A percentile compares a stretch with the other conserved stretches of the same genome.
phyloP scores from a whole-genome alignment of 2,888 invertebrate genomes.

The Neria commutata region DNA sequence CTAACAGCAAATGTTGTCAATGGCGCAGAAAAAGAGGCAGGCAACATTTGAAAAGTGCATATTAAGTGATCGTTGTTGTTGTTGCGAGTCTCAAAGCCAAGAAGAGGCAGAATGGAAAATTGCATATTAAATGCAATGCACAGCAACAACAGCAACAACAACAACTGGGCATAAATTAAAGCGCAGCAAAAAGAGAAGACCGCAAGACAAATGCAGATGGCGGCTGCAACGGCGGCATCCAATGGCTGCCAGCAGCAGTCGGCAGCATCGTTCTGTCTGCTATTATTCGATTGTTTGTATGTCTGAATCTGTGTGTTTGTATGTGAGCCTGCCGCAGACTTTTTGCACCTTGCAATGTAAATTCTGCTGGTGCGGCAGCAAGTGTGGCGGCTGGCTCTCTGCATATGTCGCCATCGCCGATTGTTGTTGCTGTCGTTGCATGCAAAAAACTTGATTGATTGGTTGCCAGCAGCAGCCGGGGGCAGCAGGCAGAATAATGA shows the following conservation, averaged over 20 bases:
- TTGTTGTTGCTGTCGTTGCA: constrained; percentile 30
- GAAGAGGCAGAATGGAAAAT: constrained; percentile 20
- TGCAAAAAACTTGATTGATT: constrained; percentile 59
- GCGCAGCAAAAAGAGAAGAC: constrained; percentile 1
- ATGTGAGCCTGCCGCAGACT: constrained; percentile 5
- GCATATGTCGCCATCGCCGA: constrained; percentile 9
- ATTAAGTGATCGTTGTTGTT: constrained; percentile 31
- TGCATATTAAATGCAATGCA: constrained; percentile 18
- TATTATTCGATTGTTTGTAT: background rate
- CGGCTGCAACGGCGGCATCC: background rate
- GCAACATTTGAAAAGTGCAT: too few species aligned
- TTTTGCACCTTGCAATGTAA: constrained; percentile 52
- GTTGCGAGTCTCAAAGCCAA: constrained; percentile 14
- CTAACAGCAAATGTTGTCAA: too few species aligned
- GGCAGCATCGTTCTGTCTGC: constrained; percentile 17
- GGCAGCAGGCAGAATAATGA: constrained; percentile 5
- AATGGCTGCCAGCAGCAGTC: constrained; percentile 12
- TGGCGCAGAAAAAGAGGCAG: too few species aligned
- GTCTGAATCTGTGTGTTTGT: background rate
- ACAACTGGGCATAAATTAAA: constrained; percentile 48
- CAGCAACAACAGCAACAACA: constrained; percentile 16
- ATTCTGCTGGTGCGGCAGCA: constrained; percentile 32
- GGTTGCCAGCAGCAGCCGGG: constrained; percentile 33
- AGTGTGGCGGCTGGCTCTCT: constrained; percentile 14
- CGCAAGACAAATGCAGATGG: constrained; percentile 5